Conservation (phyloP, 2,797 vertebrate species). For the Myotis planiceps region DNA sequence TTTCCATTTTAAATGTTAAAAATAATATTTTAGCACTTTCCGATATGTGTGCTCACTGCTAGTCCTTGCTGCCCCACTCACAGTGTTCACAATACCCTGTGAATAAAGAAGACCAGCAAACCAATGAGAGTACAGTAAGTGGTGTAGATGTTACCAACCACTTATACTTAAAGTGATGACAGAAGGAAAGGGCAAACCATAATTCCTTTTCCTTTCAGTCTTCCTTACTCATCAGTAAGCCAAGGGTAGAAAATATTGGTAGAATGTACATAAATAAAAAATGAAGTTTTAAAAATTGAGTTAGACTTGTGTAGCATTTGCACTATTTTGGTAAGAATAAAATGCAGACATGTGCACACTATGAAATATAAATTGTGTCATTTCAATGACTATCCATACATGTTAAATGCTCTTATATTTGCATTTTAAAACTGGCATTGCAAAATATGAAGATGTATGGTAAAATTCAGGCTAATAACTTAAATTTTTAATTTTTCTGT, state of each 20-base stretch:
- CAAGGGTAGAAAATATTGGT: neutral
- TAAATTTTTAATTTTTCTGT: neutral
- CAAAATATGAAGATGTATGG: neutral
- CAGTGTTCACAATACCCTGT: neutral
- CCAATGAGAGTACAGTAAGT: neutral
- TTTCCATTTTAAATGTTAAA: neutral
- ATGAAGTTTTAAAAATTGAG: neutral
- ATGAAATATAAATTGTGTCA: neutral
- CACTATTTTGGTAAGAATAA: conserved; percentile 12
- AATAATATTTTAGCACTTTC: neutral
- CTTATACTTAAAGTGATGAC: neutral
- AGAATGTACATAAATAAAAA: neutral
- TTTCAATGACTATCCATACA: neutral
- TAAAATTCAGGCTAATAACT: conserved; percentile 8
- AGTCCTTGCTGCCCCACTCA: neutral
- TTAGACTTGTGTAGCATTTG: neutral
- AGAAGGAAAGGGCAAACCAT: neutral
- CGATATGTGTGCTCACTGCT: neutral
- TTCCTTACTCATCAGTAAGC: neutral
- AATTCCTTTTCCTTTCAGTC: neutral
- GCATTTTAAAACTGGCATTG: neutral
- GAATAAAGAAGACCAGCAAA: neutral
- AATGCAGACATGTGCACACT: neutral
- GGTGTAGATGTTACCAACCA: neutral
- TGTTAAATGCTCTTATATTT: neutral